Evolutionary conservation across 2,888 invertebrate species (phyloP), one percentile per base, ranked within the genome.

Genomic region (Nowickia ferox): DNA sequence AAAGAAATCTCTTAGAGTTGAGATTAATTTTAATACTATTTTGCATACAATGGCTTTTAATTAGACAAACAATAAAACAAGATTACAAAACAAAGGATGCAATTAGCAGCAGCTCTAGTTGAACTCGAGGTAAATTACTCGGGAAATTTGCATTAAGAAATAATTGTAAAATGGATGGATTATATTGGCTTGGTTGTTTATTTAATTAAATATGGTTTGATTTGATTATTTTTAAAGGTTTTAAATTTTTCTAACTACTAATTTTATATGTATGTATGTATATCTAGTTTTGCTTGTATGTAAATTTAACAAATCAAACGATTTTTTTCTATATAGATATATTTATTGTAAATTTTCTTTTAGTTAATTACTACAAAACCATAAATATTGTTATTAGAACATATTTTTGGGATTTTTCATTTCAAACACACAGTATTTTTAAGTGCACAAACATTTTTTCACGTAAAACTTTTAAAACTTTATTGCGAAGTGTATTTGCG

Each of bases 101-200:
- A 66, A 63, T 69, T 63, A 76, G 69, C 79, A 78, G 59, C 74
- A 76, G 63, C 51, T 71, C 63, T 63, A 71, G 61, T 53, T 61
- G 30, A 51, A 69, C 17, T 17, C 53, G 63, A 46, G 71, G 55
- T 65, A 72, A 79, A 30, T 63, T 71, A 83, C 57, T 71, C 57
- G 61, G 81, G 76, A 65, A 63, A 71, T 53, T 42, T 48, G 55
- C 66, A 82, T 69, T 79, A 48, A 63, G 17, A 75, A 48, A 51
- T 19, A 72, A 72, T 74, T 74, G 22, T 61, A 72, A 74, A 61
- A 83, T 79, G 83, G 75, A 86, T 78, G 85, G 84, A 85, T 57
- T 83, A 42, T 80, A 30, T 78, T 78, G 65, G 19, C 72, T 65
- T 42, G 59, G n/a, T 71, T 75, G 19, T 10, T 75, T 75, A 46